phyloP scores from a whole-genome alignment of 2,113 vertebrate genomes.

The Caretta caretta region DNA sequence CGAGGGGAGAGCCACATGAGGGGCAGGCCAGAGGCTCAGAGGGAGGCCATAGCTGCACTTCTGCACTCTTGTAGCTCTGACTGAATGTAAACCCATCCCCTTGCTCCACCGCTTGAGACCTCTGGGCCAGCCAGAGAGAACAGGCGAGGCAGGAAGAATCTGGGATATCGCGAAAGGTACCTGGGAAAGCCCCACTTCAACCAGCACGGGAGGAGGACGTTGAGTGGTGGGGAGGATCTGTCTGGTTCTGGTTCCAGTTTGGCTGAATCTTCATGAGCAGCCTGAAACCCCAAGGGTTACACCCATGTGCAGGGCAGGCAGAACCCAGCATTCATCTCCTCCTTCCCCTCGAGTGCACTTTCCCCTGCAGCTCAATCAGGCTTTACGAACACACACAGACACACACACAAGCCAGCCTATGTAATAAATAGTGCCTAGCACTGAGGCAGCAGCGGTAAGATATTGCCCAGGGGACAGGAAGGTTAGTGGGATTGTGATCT shows the following conservation, averaged over 20 bases:
- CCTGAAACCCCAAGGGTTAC: background rate
- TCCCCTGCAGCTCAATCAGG: constrained; percentile 71
- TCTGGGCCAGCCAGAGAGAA: too few species aligned
- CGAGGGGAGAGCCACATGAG: background rate
- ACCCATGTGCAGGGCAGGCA: constrained; percentile 26
- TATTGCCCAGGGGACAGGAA: constrained; percentile 69
- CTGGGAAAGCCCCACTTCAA: background rate
- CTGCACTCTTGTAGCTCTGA: background rate
- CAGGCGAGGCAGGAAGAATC: background rate
- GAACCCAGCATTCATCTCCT: constrained; percentile 59
- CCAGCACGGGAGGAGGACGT: too few species aligned
- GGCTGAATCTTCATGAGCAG: background rate
- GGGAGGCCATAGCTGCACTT: background rate
- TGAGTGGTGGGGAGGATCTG: background rate
- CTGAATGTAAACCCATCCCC: accelerated
- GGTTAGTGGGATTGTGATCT: constrained; percentile 73
- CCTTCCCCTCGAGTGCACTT: constrained; percentile 61
- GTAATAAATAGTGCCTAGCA: constrained; percentile 71
- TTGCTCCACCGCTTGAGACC: too few species aligned
- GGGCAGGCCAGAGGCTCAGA: background rate
- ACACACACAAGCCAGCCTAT: constrained; percentile 61
- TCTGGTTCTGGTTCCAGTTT: background rate
- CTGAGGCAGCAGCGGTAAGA: constrained; percentile 62
- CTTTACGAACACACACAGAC: constrained; percentile 51
- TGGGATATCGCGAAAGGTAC: too few species aligned